Base-by-base conservation (phyloP, 2,888 invertebrate species). In the Molorchus minor region DNA sequence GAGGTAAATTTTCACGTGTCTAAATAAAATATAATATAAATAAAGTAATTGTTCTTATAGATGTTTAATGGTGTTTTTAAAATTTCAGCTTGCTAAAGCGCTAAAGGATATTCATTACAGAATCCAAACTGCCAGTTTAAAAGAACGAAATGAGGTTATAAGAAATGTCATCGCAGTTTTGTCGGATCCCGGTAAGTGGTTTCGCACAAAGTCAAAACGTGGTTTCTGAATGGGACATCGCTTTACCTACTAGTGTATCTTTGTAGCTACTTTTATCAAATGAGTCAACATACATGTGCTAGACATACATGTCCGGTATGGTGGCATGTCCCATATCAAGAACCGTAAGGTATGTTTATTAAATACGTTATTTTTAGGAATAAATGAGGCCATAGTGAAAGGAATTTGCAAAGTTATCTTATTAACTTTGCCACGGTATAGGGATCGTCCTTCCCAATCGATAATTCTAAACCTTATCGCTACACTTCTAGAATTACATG, bases 341-440 rank as follows among this genome's bases (percentile, higher is more conserved):
- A n/a, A n/a, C n/a, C n/a, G n/a, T n/a, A n/a, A n/a, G n/a, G n/a
- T n/a, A n/a, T n/a, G n/a, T n/a, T n/a, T n/a, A n/a, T n/a, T n/a
- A n/a, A n/a, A n/a, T n/a, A n/a, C n/a, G n/a, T n/a, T n/a, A 45
- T 49, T 61, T 68, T 20, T 49, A 68, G 71, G 58, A 13, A 64
- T 64, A 3, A 68, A 66, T 52, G 69, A 70, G 51, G 55, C 36
- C 16, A 66, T 69, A 36, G 59, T 67, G 10, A 67, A 64, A 58
- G 70, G 66, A 8, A 61, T 70, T 52, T 93, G 93, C 74, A 89
- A 91, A 75, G 85, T 90, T 57, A 81, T 94, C 69, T 87, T 88
- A 25, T 84, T 90, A 56, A 92, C 93, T 1, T 81, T 96, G 65
- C 89, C 89, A 59, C 86, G 92, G 68, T 96, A 95, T 76, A 84